phyloP scores from a whole-genome alignment of 2,113 vertebrate species.

The Cricetomys ansorgei region DNA sequence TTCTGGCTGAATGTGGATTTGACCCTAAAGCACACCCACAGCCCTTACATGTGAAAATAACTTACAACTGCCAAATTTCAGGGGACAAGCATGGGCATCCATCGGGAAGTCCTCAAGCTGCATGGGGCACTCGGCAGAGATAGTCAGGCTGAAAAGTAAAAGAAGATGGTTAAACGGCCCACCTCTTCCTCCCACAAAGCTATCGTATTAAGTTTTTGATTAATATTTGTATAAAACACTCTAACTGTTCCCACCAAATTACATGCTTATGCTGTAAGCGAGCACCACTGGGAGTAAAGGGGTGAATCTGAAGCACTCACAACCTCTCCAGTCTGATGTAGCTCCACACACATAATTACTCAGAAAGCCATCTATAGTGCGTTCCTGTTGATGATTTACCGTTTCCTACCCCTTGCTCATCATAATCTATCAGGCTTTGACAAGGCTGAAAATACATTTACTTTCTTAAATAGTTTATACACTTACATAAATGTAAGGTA shows the following conservation, averaged over 20 bases:
- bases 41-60: constrained; percentile 78
- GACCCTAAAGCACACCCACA: not conserved
- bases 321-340: not conserved
- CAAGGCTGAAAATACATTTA: not conserved
- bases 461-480: not conserved
- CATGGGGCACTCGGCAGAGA: constrained; percentile 98
- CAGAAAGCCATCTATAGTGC: not conserved
- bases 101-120: constrained; percentile 99
- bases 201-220: not conserved
- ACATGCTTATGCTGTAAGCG: not conserved
- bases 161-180: not conserved
- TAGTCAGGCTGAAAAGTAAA: constrained; percentile 91
- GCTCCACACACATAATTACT: not conserved
- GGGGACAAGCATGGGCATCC: constrained; percentile 97
- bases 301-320: not conserved
- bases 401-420: not conserved
- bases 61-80: constrained; percentile 99
- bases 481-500: not conserved
- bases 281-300: not conserved
- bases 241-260: not conserved
- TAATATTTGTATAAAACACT: not conserved
- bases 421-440: not conserved
- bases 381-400: not conserved
- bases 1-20: no score
- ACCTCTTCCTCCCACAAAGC: not conserved